Percentiles rank a stretch among this genome's conserved stretches.
Conservation (phyloP, 2,797 vertebrate species). For the Siniperca undulata region DNA sequence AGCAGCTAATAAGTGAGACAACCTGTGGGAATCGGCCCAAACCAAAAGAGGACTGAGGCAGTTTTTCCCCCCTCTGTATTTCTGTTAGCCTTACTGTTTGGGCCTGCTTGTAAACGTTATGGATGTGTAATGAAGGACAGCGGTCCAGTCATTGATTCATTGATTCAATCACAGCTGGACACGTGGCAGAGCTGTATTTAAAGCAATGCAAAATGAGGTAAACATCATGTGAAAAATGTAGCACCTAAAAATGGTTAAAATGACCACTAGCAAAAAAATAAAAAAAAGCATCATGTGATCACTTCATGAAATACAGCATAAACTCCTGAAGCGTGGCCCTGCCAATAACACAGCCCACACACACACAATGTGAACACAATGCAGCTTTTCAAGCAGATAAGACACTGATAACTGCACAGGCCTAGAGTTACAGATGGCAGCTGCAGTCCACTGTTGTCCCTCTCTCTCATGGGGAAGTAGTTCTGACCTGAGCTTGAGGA, state of each 20-base stretch:
- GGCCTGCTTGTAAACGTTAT: constrained; percentile 26
- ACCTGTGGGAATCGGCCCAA: constrained; percentile 75
- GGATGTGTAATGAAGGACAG: constrained; percentile 32
- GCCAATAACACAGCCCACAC: constrained; percentile 7
- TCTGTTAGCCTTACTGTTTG: constrained; percentile 26
- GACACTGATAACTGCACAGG: constrained; percentile 43
- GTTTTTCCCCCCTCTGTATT: constrained; percentile 37
- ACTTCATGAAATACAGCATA: constrained; percentile 16
- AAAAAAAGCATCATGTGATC: constrained; percentile 12
- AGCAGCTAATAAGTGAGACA: constrained; percentile 73
- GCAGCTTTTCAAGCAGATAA: constrained; percentile 52
- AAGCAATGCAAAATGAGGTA: constrained; percentile 3
- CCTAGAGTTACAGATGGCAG: constrained; percentile 61
- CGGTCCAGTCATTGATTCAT: constrained; percentile 41
- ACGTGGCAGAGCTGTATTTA: constrained; percentile 22
- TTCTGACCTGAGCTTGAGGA: constrained; percentile 79
- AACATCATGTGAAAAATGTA: constrained; percentile 9
- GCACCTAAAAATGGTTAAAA: background rate
- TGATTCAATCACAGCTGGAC: constrained; percentile 22
- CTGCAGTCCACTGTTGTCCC: constrained; percentile 55
- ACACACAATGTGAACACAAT: constrained; percentile 44
- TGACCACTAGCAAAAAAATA: background rate
- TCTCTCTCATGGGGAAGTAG: constrained; percentile 62
- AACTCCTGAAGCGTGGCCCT: constrained; percentile 28
- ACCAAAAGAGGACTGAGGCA: constrained; percentile 49